Percentiles rank a stretch among this genome's conserved stretches.
These are phyloP conservation scores for Abramis brama DNA, from an alignment of 2,113 vertebrate genomes.

Conservation along the genomic window DNA sequence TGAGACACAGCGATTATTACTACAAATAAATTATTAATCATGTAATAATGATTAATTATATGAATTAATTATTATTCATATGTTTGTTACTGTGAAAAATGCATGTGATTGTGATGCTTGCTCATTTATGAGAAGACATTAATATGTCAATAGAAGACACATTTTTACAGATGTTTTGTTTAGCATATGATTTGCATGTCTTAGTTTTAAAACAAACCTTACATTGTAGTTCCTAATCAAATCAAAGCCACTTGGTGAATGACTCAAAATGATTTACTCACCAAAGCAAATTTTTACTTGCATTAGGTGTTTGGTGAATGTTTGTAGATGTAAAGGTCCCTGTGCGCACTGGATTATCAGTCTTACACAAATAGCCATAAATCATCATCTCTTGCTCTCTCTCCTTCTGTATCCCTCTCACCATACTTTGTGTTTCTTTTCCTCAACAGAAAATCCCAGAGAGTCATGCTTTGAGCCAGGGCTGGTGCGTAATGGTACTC, in stretches of 20 bases:
- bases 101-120: not conserved
- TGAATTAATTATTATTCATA: no score
- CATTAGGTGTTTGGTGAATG: not conserved
- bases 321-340: not conserved
- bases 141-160: not conserved
- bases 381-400: not conserved
- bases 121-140: not conserved
- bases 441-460: slow-evolving; percentile 89
- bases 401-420: slow-evolving; percentile 54
- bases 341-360: not conserved
- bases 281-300: not conserved
- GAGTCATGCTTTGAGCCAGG: slow-evolving; percentile 98
- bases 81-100: no score
- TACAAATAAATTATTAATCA: no score
- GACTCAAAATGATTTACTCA: not conserved
- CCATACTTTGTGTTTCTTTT: slow-evolving; percentile 10
- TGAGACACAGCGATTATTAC: no score
- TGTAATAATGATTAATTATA: no score
- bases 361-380: not conserved
- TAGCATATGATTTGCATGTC: not conserved
- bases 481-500: slow-evolving; percentile 86
- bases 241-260: not conserved
- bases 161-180: not conserved
- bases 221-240: not conserved
- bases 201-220: not conserved